Evolutionary conservation across 1,140 invertebrate genomes (phyloP), one percentile per base, ranked within the genome.

Genomic region (Plutomurus gul): DNA sequence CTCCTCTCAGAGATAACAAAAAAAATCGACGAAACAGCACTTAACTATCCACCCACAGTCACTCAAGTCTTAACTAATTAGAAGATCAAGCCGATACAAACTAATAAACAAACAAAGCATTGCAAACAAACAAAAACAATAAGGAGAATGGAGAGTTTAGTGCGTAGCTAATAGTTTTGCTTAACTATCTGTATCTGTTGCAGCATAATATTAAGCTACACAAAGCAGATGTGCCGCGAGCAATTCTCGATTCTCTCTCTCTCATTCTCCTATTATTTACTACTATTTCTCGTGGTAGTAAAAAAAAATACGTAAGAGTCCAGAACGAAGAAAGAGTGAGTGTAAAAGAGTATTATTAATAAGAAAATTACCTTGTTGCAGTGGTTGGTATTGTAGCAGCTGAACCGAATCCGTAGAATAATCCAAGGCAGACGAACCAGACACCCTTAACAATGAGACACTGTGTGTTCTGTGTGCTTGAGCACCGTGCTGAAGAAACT

Each of bases 91-190:
- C 3, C 1, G 56, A 65, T 65, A 65, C 56, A 65, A 65, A 25
- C 56, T 33, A 65, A 36, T 65, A 65, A 65, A 65, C 56, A 65
- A 65, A 65, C 56, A 65, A 65, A 10, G n/a, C 51, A 56, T 22
- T 16, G 30, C 20, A 56, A n/a, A 25, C 16, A 33, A 30, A 33
- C 27, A 65, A 65, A 33, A 30, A 65, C 25, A 33, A 65, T 33
- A 65, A 60, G 6, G 56, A 65, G 56, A 65, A 65, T 65, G 56
- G 56, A 65, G 56, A 65, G 56, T 65, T 65, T 65, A 60, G n/a
- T 22, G 20, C 46, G 20, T 1, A 49, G n/a, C n/a, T 20, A 49
- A 7, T n/a, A 49, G 7, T 20, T 3, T 18, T n/a, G 7, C 27
- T 16, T n/a, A 27, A 16, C 49, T 56, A 18, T n/a, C 56, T n/a